Conservation (phyloP, 2,888 invertebrate genomes). For the Calliscelio sp. region DNA sequence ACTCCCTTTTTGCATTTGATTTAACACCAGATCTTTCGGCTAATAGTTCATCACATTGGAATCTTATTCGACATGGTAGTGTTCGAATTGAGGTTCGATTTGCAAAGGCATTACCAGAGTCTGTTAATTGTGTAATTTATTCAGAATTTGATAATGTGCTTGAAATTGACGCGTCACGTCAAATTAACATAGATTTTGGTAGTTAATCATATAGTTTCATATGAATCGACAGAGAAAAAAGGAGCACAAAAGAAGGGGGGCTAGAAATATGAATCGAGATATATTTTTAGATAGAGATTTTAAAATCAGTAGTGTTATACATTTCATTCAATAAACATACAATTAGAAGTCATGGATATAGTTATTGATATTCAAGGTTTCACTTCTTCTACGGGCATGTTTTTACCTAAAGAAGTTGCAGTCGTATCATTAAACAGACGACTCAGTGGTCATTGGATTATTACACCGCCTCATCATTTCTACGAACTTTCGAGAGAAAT, state of each 20-base stretch:
- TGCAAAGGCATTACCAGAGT: slow-evolving; percentile 65
- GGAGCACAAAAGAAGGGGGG: not conserved
- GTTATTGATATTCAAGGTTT: slow-evolving; percentile 39
- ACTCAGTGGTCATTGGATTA: slow-evolving; percentile 24
- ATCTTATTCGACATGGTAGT: slow-evolving; percentile 71
- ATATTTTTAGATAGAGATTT: too few relatives aligned
- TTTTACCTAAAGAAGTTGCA: slow-evolving; percentile 26
- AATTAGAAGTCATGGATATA: slow-evolving; percentile 29
- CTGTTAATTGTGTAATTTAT: slow-evolving; percentile 73
- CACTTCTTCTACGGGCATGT: not conserved
- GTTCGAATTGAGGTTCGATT: slow-evolving; percentile 76
- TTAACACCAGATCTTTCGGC: slow-evolving; percentile 77
- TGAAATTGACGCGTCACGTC: slow-evolving; percentile 75
- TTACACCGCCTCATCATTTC: not conserved
- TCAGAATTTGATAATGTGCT: slow-evolving; percentile 79
- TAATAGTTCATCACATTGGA: slow-evolving; percentile 69
- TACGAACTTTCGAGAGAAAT: not conserved
- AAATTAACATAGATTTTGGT: slow-evolving; percentile 34
- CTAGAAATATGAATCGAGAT: too few relatives aligned
- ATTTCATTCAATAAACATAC: not conserved
- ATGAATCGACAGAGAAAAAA: not conserved
- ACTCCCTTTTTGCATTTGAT: slow-evolving; percentile 77
- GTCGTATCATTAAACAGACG: not conserved
- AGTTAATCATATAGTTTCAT: slow-evolving; percentile 9
- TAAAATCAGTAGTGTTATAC: not conserved